phyloP scores from a whole-genome alignment of 2,113 vertebrate genomes.

The Notothenia rossii region DNA sequence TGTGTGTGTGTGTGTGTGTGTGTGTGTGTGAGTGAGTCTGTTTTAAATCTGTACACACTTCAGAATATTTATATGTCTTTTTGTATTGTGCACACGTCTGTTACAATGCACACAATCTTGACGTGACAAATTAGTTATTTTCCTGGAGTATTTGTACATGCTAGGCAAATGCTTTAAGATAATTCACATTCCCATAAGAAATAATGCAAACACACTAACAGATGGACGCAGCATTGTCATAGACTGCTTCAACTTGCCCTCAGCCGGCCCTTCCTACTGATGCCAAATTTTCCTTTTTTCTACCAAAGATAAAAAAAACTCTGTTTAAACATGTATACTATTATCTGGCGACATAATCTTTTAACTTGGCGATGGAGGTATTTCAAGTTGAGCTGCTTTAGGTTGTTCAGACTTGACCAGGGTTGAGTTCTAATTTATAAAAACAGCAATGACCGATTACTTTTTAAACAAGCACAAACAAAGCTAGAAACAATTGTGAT shows the following conservation, averaged over 20 bases:
- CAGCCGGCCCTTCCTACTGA: background rate
- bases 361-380: background rate
- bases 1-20: too few species aligned
- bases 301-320: constrained; percentile 11
- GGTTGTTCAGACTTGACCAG: constrained; percentile 7
- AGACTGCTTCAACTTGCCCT: constrained; percentile 6
- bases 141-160: background rate
- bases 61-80: background rate
- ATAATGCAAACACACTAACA: constrained; percentile 41
- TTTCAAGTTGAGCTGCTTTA: background rate
- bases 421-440: constrained; percentile 6
- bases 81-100: background rate
- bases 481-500: background rate
- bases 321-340: background rate
- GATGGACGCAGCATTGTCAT: constrained; percentile 36
- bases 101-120: background rate
- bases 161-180: background rate
- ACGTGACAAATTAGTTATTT: background rate
- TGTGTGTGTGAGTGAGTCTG: background rate
- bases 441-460: background rate
- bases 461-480: constrained; percentile 45
- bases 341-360: background rate
- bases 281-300: background rate
- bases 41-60: background rate
- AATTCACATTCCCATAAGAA: constrained; percentile 34